Evolutionary conservation across 2,113 vertebrate species (phyloP).

Genomic region (Solea senegalensis): DNA sequence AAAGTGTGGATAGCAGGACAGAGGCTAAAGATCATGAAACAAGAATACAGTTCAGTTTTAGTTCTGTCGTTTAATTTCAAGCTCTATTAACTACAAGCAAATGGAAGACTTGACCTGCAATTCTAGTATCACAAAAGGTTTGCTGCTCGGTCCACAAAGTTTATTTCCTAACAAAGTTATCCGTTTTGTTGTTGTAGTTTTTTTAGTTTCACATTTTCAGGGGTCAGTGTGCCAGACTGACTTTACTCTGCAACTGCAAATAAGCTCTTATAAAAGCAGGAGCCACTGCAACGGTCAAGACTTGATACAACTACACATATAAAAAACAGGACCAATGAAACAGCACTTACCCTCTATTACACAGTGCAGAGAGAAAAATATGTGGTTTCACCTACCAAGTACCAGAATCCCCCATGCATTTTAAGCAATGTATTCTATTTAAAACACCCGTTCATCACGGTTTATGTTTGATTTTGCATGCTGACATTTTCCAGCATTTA

Average conservation of each 20-base stretch:
- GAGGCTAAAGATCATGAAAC: conserved; percentile 37
- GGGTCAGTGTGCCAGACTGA: conserved; percentile 35
- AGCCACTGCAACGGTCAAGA: conserved; percentile 7
- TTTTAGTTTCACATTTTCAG: conserved; percentile 37
- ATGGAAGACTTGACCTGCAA: conserved; percentile 42
- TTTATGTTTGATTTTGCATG: conserved; percentile 45
- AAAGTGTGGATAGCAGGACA: conserved; percentile 9
- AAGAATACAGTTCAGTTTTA: conserved; percentile 35
- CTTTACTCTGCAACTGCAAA: conserved; percentile 34
- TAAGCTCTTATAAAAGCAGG: conserved; percentile 14
- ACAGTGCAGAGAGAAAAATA: conserved; percentile 2
- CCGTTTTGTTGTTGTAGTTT: neutral
- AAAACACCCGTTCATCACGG: conserved; percentile 39
- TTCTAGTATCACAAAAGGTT: conserved; percentile 53
- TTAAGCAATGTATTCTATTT: conserved; percentile 35
- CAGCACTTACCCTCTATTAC: neutral
- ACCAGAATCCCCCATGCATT: conserved; percentile 16
- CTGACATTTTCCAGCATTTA: conserved; percentile 59
- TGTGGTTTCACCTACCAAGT: neutral
- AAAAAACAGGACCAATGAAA: neutral
- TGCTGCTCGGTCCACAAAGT: conserved; percentile 45
- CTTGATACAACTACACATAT: neutral
- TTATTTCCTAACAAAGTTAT: conserved; percentile 32
- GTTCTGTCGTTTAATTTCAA: conserved; percentile 71
- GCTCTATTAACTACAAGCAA: conserved; percentile 63